Evolutionary conservation across 2,888 invertebrate genomes (phyloP), one percentile per base, ranked within the genome.

Genomic region (Syrphus vitripennis): DNA sequence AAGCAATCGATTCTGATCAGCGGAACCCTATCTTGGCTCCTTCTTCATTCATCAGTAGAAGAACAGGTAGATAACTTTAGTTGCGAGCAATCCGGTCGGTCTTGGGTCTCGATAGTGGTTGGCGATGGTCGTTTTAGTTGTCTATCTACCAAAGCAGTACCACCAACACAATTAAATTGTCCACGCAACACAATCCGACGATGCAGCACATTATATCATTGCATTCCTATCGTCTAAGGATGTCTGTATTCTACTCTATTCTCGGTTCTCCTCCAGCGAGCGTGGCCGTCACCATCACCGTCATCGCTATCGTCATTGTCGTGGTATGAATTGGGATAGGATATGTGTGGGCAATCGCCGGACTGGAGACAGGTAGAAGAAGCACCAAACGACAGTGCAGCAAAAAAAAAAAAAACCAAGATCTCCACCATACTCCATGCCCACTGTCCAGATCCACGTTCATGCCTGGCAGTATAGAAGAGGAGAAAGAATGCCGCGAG

Each of bases 1-100:
- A 83, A 80, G 71, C 40, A 65, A 74, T 69, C 50, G 72, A 34
- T 21, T 12, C 59, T 59, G 80, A 48, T 34, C 77, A 42, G 24
- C 31, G 63, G 31, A 72, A 72, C 72, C 53, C 69, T 69, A 77
- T 69, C 29, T 77, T 31, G 24, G 37, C 45, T 55, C 48, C 31
- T 34, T 57, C 77, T 86, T 82, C 86, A 86, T 86, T 86, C 86
- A 86, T 86, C 74, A 86, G 74, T 63, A 70, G 21, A 53, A 69
- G 55, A 78, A 57, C 77, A 86, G 82, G 79, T 83, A 83, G 70
- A 65, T 76, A 67, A 45, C 61, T 69, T 78, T 45, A 69, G 71
- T 69, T 75, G 48, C 31, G 16, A 34, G 48, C 31, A 59, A 34
- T 21, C 19, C 16, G 12, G 10, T 31, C 16, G 21, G 16, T n/a